Base-by-base conservation (phyloP, 2,113 vertebrate genomes). In the Channa argus region DNA sequence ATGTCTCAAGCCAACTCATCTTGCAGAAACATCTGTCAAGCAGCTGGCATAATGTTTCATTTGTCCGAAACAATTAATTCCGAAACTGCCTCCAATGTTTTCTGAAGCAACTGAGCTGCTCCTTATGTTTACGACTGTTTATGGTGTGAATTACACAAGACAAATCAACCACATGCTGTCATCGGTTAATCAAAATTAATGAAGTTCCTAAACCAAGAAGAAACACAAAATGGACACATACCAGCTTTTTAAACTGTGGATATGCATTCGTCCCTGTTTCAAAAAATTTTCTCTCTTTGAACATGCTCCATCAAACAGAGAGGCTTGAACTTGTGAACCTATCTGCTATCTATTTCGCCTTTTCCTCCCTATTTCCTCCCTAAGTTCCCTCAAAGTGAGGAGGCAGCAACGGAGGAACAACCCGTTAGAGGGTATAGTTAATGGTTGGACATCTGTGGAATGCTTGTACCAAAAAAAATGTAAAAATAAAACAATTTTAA, bases 281-380 rank as follows among this genome's bases (percentile, higher is more conserved):
- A 14, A 10, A 36, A 33, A 0, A n/a, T 47, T 44, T 43, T 61
- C 44, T 71, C 52, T 61, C 47, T 13, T 24, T 24, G 24, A 46
- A 54, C 4, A 5, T 9, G 51, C 43, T 58, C 39, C 8, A 44
- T 54, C 37, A 82, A 86, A 67, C 39, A 0, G 47, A 71, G 59
- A 81, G 24, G 52, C 38, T 74, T 92, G 86, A 89, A 85, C 81
- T 81, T 36, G 14, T 90, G 85, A 91, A 82, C 81, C 76, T 13
- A 3, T 14, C 34, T 36, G 54, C 68, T 33, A 74, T 82, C 43
- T 64, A 77, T 83, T 86, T 61, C 8, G 55, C 49, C 59, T 76
- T 67, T 81, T 84, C 88, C 82, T 88, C 85, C 79, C 12, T 5
- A 72, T 77, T 72, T 73, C 83, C 89, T 89, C 88, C 83, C 79